A percentile compares a stretch with the other conserved stretches of the same genome.
These are phyloP conservation scores for Micromesistius poutassou DNA, from an alignment of 2,797 vertebrate species.

Conservation along the genomic window DNA sequence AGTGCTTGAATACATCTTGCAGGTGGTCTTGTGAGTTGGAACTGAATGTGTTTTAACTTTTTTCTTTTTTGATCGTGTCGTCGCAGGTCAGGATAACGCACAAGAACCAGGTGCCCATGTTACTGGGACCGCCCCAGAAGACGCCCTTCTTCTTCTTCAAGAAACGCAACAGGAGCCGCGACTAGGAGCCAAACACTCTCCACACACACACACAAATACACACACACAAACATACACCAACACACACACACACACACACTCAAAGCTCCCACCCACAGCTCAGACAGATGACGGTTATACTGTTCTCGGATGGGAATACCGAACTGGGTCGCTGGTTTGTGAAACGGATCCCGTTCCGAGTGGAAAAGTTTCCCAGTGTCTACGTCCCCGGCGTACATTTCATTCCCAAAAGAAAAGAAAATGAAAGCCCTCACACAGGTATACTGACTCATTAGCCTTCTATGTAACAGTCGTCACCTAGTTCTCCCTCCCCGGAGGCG, in stretches of 20 bases:
- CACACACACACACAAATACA: constrained; percentile 8
- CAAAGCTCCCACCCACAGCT: constrained; percentile 22
- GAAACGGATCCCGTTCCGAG: constrained; percentile 11
- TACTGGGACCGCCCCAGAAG: constrained; percentile 88
- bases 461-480: constrained; percentile 46
- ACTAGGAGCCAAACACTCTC: constrained; percentile 64
- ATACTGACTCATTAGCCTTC: constrained; percentile 46
- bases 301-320: constrained; percentile 16
- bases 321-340: constrained; percentile 11
- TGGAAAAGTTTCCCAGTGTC: constrained; percentile 26
- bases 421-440: constrained; percentile 30
- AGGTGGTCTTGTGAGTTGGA: not conserved
- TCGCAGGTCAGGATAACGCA: constrained; percentile 88
- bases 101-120: constrained; percentile 93
- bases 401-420: constrained; percentile 17
- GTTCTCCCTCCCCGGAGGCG: constrained; percentile 20
- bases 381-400: constrained; percentile 20
- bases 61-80: constrained; percentile 22
- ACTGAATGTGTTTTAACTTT: not conserved
- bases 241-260: not conserved
- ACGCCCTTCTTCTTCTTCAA: constrained; percentile 90
- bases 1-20: not conserved
- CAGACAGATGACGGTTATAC: constrained; percentile 23
- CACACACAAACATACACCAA: not conserved
- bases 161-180: constrained; percentile 82